Percentiles rank a stretch among this genome's conserved stretches.
Evolutionary conservation across 1,140 invertebrate genomes (phyloP).

Genomic region (Linepithema humile): DNA sequence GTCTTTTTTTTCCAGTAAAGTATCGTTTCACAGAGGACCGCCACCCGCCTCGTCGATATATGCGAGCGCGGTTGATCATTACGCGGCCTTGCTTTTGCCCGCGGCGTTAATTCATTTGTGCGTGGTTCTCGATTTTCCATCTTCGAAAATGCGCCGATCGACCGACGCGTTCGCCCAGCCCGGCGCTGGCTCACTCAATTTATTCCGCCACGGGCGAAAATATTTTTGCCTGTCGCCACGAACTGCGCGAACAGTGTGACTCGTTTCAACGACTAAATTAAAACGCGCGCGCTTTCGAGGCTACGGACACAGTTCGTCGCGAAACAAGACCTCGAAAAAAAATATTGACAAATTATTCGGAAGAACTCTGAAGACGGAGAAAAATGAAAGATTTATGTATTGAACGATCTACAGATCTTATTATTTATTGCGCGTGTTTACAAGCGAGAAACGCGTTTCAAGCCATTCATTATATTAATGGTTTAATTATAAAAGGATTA

Average conservation of each 20-base stretch:
- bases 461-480: not conserved
- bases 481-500: not conserved
- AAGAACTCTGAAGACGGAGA: not conserved
- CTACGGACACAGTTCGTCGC: not conserved
- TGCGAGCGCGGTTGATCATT: constrained; percentile 37
- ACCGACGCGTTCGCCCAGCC: too few relatives aligned
- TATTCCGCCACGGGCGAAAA: constrained; percentile 4
- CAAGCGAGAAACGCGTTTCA: not conserved
- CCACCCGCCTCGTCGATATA: constrained; percentile 35
- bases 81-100: constrained; percentile 26
- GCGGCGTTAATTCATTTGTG: constrained; percentile 19
- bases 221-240: constrained; percentile 38
- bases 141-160: not conserved
- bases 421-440: not conserved
- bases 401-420: not conserved
- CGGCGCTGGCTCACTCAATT: not conserved
- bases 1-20: not conserved
- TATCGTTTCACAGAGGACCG: not conserved
- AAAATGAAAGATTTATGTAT: not conserved
- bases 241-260: constrained; percentile 23
- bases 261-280: constrained; percentile 29
- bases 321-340: not conserved
- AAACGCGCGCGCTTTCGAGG: not conserved
- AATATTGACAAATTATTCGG: too few relatives aligned
- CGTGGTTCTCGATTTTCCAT: constrained; percentile 17